A percentile compares a stretch with the other conserved stretches of the same genome.
Evolutionary conservation across 2,888 invertebrate genomes (phyloP).

Genomic region (Byasa hedistus): DNA sequence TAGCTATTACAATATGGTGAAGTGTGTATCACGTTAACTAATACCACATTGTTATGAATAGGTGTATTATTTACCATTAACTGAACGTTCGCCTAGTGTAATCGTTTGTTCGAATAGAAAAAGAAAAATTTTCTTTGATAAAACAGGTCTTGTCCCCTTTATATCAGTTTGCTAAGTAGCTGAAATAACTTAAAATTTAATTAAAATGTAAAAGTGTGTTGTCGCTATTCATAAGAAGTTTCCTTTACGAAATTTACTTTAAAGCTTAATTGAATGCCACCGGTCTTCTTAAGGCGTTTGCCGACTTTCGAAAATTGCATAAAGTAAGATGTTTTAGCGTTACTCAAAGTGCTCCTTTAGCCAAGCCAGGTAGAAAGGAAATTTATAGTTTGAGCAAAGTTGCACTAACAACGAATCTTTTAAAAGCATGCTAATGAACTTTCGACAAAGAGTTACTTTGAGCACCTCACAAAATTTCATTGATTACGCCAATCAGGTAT

Average conservation of each 20-base stretch:
- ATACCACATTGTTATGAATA: too few relatives aligned
- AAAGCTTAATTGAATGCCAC: slow-evolving; percentile 3
- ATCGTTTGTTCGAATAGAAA: too few relatives aligned
- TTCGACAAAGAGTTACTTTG: slow-evolving; percentile 14
- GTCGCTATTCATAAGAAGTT: slow-evolving; percentile 3
- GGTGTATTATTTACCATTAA: too few relatives aligned
- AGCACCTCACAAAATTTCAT: slow-evolving; percentile 1
- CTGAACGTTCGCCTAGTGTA: too few relatives aligned
- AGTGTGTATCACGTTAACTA: too few relatives aligned
- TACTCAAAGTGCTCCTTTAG: slow-evolving; percentile 14
- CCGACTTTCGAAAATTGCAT: slow-evolving; percentile 20
- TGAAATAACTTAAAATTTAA: not conserved
- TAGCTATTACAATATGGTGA: too few relatives aligned
- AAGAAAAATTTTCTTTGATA: not conserved
- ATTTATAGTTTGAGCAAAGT: slow-evolving; percentile 20
- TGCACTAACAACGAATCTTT: slow-evolving; percentile 21
- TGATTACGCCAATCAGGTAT: not conserved
- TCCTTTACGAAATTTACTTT: slow-evolving; percentile 1
- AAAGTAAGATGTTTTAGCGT: slow-evolving; percentile 20
- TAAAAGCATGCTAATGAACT: slow-evolving; percentile 25
- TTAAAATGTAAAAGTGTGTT: not conserved
- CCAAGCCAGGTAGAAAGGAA: slow-evolving; percentile 15
- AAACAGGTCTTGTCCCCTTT: not conserved
- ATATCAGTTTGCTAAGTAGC: not conserved
- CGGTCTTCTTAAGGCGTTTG: slow-evolving; percentile 1